Conservation (phyloP, 2,888 invertebrate genomes). For the Cynaeus angustus region DNA sequence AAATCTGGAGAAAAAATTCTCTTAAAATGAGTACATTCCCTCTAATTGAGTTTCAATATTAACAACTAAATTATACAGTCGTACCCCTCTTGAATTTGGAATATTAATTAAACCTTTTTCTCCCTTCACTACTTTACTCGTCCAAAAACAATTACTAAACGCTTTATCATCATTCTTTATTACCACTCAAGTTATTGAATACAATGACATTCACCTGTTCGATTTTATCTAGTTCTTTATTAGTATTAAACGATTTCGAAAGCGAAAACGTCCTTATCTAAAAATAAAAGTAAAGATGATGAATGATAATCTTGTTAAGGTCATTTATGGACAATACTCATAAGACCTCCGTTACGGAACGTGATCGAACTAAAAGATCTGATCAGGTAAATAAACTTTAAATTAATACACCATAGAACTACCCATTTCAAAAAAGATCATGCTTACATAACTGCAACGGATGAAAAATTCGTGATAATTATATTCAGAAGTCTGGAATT, state of each 20-base stretch:
- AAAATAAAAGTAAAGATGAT: slow-evolving; percentile 25
- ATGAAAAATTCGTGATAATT: slow-evolving; percentile 20
- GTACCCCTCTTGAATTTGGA: no score
- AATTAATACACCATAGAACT: slow-evolving; percentile 21
- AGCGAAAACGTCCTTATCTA: slow-evolving; percentile 23
- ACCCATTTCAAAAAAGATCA: slow-evolving; percentile 11
- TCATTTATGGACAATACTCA: not conserved
- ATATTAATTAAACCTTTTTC: not conserved
- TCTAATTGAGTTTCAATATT: no score
- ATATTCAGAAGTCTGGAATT: slow-evolving; percentile 23
- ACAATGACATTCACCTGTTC: slow-evolving; percentile 11
- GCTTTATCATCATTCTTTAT: slow-evolving; percentile 1
- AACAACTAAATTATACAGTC: no score
- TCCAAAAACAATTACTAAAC: not conserved
- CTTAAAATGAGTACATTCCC: no score
- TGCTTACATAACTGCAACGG: slow-evolving; percentile 40
- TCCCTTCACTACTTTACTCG: not conserved
- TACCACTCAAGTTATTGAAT: not conserved
- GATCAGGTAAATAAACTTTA: slow-evolving; percentile 44
- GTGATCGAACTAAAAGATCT: slow-evolving; percentile 37
- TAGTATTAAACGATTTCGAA: slow-evolving; percentile 17
- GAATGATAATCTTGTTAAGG: slow-evolving; percentile 20
- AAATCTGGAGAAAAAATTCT: no score
- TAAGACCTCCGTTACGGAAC: slow-evolving; percentile 23
- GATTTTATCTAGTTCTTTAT: not conserved